Evolutionary conservation across 2,113 vertebrate species (phyloP).

Genomic region (Onychostruthus taczanowskii): DNA sequence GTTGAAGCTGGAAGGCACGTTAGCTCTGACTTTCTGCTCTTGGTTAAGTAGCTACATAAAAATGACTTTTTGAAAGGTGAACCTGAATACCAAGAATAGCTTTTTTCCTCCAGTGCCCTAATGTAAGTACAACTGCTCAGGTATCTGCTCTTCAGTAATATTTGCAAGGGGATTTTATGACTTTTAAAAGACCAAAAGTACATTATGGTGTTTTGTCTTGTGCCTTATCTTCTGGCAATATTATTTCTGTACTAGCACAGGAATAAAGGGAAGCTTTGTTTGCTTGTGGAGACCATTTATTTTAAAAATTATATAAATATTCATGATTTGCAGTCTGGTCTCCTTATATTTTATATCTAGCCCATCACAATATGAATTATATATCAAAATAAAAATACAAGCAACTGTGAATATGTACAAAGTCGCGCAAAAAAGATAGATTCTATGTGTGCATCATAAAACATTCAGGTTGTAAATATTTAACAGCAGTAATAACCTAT

Average conservation of each 20-base stretch:
- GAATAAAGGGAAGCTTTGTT: constrained; percentile 13
- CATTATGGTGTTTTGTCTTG: not conserved
- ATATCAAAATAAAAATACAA: not conserved
- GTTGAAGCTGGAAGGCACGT: not conserved
- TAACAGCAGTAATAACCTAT: constrained; percentile 9
- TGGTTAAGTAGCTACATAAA: not conserved
- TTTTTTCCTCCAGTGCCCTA: not conserved
- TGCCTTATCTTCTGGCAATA: not conserved
- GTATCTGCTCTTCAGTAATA: constrained; percentile 25
- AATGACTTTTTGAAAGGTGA: not conserved
- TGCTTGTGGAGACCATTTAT: not conserved
- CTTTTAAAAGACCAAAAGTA: constrained; percentile 7
- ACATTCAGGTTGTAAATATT: constrained; percentile 11
- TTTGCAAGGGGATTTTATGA: constrained; percentile 43
- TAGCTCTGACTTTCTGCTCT: not conserved
- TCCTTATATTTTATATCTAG: not conserved
- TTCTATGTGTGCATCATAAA: not conserved
- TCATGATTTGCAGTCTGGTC: not conserved
- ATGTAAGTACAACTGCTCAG: not conserved
- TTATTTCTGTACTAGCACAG: not conserved
- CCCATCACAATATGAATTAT: not conserved
- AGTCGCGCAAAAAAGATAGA: not conserved
- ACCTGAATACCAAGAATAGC: not conserved
- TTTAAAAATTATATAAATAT: not conserved
- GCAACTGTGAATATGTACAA: not conserved